Conservation (phyloP, 2,888 invertebrate species). For the Pardosa pseudoannulata region DNA sequence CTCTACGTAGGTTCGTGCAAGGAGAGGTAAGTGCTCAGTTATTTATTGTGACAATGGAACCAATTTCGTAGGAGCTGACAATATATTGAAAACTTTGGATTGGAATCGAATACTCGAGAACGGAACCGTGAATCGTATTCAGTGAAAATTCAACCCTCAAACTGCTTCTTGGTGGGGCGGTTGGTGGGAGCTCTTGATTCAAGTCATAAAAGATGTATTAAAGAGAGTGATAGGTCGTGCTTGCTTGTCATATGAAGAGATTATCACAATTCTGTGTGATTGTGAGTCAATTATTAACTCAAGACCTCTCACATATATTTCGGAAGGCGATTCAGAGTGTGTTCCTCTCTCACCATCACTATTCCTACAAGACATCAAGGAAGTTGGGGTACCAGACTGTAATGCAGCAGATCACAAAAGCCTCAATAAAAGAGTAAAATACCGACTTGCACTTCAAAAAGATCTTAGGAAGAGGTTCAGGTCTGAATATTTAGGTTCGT, state of each 20-base stretch:
- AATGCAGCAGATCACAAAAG: too few relatives aligned
- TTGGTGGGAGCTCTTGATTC: slow-evolving; percentile 7
- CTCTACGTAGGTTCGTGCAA: background rate
- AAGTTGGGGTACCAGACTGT: too few relatives aligned
- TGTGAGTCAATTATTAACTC: slow-evolving; percentile 75
- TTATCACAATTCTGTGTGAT: slow-evolving; percentile 75
- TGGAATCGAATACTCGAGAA: background rate
- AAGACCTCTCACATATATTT: too few relatives aligned
- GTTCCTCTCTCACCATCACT: too few relatives aligned
- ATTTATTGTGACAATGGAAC: background rate
- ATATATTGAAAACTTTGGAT: background rate
- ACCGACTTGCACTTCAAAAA: too few relatives aligned
- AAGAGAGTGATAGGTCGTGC: background rate
- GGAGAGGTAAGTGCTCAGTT: too few relatives aligned
- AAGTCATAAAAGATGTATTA: background rate
- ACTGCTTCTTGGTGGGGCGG: slow-evolving; percentile 4
- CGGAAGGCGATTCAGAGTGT: too few relatives aligned
- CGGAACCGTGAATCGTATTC: background rate
- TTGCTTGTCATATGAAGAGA: background rate
- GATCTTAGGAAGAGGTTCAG: too few relatives aligned
- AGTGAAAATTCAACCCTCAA: background rate
- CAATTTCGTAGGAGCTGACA: background rate
- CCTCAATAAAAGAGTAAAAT: too few relatives aligned
- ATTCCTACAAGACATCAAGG: background rate
- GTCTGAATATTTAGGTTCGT: too few relatives aligned